Conservation (phyloP, 2,797 vertebrate genomes). For the Phyllotis vaccarum region DNA sequence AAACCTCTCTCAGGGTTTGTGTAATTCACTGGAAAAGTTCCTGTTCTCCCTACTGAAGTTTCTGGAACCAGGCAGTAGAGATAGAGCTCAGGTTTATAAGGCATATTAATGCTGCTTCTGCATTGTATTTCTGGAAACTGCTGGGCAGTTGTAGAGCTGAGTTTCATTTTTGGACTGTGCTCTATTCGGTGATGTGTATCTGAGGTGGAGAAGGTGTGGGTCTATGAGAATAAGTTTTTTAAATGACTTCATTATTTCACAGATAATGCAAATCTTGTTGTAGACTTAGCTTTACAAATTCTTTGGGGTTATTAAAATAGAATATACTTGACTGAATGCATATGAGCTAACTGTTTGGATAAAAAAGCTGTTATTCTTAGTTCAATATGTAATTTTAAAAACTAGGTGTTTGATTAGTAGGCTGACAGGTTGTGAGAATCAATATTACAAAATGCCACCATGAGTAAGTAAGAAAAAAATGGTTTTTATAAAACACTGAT, state of each 20-base stretch:
- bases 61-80: background rate
- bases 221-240: background rate
- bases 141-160: background rate
- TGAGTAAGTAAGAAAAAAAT: slow-evolving; percentile 20
- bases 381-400: slow-evolving; percentile 52
- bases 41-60: background rate
- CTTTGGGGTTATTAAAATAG: slow-evolving; percentile 29
- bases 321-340: background rate
- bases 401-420: slow-evolving; percentile 57
- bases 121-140: background rate
- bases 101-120: background rate
- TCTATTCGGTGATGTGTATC: background rate
- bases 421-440: background rate
- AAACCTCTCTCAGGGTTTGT: background rate
- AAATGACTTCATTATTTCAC: slow-evolving; percentile 49
- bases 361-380: slow-evolving; percentile 13
- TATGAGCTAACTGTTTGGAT: background rate
- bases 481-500: slow-evolving; percentile 3
- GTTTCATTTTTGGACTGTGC: background rate
- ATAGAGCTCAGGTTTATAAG: slow-evolving; percentile 6
- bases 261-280: slow-evolving; percentile 43
- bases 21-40: slow-evolving; percentile 9
- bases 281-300: background rate
- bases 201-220: background rate
- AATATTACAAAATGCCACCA: background rate